A percentile compares a stretch with the other conserved stretches of the same genome.
Evolutionary conservation across 2,888 invertebrate genomes (phyloP).

Genomic region (Cylindroiulus punctatus): DNA sequence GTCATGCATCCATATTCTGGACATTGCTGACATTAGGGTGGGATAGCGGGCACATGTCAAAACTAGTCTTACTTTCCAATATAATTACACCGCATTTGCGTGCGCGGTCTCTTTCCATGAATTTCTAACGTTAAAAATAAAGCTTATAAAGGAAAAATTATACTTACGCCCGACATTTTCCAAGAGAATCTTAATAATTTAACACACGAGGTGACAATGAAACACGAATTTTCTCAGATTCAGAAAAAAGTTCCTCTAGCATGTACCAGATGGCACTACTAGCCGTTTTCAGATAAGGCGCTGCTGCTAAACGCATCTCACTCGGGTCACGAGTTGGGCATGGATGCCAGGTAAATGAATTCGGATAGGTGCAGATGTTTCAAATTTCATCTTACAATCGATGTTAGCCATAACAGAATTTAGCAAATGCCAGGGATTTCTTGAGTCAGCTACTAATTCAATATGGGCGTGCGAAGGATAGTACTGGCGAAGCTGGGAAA

Average conservation of each 20-base stretch:
- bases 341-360: neutral
- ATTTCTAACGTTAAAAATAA: neutral
- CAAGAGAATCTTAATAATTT: neutral
- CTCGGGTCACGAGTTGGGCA: neutral
- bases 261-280: neutral
- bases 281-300: neutral
- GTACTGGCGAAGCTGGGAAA: slow-evolving; percentile 41
- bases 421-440: neutral
- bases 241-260: neutral
- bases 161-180: slow-evolving; percentile 40
- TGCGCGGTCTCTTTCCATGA: neutral
- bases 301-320: slow-evolving; percentile 4
- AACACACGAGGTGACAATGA: slow-evolving; percentile 16
- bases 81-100: neutral
- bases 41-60: slow-evolving; percentile 19
- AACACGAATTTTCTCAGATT: neutral
- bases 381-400: neutral
- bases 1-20: too few species aligned
- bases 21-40: neutral
- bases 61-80: neutral
- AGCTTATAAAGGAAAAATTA: neutral
- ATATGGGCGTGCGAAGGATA: slow-evolving; percentile 22
- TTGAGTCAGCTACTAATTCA: neutral
- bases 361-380: neutral
- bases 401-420: neutral